phyloP scores from a whole-genome alignment of 1,140 invertebrate species.

The Eurytemora carolleeae region DNA sequence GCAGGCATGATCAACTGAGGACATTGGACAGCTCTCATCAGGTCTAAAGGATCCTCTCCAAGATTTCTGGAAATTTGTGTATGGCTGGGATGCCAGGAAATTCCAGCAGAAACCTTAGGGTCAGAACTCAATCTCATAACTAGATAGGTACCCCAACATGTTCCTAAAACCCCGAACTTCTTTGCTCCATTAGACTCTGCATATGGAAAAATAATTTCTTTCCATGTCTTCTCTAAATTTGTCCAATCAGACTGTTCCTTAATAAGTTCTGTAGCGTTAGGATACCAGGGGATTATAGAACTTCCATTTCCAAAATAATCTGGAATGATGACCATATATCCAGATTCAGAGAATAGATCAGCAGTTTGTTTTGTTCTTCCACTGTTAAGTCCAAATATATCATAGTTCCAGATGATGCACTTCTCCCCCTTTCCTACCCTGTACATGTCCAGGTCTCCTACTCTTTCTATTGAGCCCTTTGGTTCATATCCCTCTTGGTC shows the following conservation, averaged over 20 bases:
- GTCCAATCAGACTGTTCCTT: neutral
- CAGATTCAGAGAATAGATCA: neutral
- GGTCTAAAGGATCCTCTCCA: neutral
- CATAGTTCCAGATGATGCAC: neutral
- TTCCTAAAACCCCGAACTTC: neutral
- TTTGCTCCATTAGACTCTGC: neutral
- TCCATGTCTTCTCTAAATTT: neutral
- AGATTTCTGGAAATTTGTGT: neutral
- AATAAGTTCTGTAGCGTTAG: neutral
- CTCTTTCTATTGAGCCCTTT: neutral
- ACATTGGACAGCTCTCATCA: neutral
- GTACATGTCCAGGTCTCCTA: neutral
- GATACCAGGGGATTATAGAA: neutral
- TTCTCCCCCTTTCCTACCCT: neutral
- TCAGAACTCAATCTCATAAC: neutral
- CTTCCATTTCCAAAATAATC: neutral
- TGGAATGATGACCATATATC: neutral
- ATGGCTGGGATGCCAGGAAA: neutral
- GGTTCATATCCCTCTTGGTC: neutral
- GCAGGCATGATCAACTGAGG: neutral
- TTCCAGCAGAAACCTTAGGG: neutral
- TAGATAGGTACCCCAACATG: neutral
- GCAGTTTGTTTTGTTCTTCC: neutral
- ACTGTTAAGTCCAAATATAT: neutral
- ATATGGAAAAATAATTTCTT: neutral